Conservation (phyloP, 2,888 invertebrate species). For the Dioctria rufipes region DNA sequence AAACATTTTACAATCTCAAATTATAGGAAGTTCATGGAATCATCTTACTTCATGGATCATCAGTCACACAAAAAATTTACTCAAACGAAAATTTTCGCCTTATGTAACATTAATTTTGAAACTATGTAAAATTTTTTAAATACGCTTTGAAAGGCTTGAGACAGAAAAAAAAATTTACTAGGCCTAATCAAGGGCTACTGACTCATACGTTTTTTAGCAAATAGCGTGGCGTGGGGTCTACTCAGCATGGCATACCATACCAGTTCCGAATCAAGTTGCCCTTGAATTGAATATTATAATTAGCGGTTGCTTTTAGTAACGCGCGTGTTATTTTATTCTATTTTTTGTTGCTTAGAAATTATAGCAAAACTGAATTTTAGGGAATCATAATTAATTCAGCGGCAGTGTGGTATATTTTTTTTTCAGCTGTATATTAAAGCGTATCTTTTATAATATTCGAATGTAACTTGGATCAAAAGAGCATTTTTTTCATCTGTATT, state of each 20-base stretch:
- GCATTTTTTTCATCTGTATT: too few relatives aligned
- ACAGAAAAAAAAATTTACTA: neutral
- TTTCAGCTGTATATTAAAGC: too few relatives aligned
- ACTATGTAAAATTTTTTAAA: too few relatives aligned
- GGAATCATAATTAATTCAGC: neutral
- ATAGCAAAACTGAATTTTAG: slow-evolving; percentile 11
- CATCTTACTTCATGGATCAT: too few relatives aligned
- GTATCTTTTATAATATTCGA: too few relatives aligned
- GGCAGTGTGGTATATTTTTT: neutral
- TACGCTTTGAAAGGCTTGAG: too few relatives aligned
- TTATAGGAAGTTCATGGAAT: too few relatives aligned
- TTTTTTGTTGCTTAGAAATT: neutral
- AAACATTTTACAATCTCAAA: too few relatives aligned
- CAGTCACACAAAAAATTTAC: too few relatives aligned
- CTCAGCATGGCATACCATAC: neutral
- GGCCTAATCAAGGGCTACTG: slow-evolving; percentile 29
- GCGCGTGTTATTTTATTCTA: slow-evolving; percentile 10
- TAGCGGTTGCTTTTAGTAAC: slow-evolving; percentile 6
- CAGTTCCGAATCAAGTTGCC: slow-evolving; percentile 16
- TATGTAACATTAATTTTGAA: too few relatives aligned
- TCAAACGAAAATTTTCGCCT: too few relatives aligned
- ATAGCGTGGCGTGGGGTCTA: neutral
- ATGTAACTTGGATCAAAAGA: too few relatives aligned
- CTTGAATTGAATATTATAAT: slow-evolving; percentile 38
- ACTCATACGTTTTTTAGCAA: slow-evolving; percentile 15